Percentiles rank a stretch among this genome's conserved stretches.
phyloP scores from a whole-genome alignment of 2,113 vertebrate species.

The human region DNA sequence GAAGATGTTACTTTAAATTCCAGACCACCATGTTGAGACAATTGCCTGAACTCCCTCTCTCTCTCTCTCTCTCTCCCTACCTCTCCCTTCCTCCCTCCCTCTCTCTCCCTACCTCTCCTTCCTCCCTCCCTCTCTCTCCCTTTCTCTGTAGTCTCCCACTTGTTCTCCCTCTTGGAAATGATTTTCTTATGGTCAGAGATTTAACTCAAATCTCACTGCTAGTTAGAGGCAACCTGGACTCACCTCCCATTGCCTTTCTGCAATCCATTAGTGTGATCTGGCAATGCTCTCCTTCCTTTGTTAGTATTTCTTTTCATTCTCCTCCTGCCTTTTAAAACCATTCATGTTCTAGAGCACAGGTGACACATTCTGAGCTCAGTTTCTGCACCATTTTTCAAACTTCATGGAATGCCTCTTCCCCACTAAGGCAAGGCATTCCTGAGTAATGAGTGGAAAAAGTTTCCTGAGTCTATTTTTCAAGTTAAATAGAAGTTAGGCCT shows the following conservation, averaged over 20 bases:
- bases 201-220: no score
- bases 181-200: neutral
- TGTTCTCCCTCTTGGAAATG: neutral
- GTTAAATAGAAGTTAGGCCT: neutral
- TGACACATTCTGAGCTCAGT: no score
- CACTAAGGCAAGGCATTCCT: neutral
- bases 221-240: neutral
- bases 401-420: rapidly evolving
- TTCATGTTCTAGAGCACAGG: neutral
- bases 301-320: neutral
- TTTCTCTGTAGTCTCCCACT: rapidly evolving
- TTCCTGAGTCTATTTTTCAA: slow-evolving; percentile 8
- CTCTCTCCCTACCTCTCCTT: rapidly evolving
- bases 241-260: rapidly evolving
- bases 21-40: rapidly evolving
- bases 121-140: neutral
- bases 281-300: rapidly evolving
- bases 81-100: rapidly evolving
- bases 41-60: rapidly evolving
- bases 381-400: neutral
- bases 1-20: neutral
- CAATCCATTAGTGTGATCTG: rapidly evolving
- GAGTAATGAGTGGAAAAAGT: neutral
- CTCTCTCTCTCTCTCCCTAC: no score
- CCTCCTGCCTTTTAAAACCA: neutral